Conservation (phyloP, 2,797 vertebrate genomes). For the Coccyzus lansbergi region DNA sequence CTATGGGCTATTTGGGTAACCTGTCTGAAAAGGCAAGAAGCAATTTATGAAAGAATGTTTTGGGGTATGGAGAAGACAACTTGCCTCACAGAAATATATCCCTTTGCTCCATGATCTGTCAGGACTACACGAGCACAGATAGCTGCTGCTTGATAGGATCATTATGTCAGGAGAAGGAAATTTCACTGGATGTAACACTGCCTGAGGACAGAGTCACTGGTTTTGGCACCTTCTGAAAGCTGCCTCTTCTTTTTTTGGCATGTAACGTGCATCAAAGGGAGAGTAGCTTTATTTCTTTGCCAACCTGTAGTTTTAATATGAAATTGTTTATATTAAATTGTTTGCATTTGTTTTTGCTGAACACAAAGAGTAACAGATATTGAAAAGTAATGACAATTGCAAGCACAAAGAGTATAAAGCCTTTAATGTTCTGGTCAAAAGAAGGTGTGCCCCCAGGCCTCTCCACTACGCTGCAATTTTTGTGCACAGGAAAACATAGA, state of each 20-base stretch:
- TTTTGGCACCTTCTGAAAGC: constrained; percentile 9
- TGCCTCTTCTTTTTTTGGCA: background rate
- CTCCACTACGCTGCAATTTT: background rate
- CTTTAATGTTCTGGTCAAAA: background rate
- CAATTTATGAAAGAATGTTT: background rate
- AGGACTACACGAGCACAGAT: background rate
- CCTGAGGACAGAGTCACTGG: background rate
- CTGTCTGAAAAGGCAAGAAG: background rate
- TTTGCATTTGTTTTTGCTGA: background rate
- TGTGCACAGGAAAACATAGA: background rate
- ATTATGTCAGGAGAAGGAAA: background rate
- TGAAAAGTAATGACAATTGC: background rate
- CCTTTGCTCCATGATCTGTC: fast-evolving
- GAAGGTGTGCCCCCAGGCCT: background rate
- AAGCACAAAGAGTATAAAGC: background rate
- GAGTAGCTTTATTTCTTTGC: background rate
- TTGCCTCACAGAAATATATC: background rate
- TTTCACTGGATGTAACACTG: background rate
- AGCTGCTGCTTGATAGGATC: background rate
- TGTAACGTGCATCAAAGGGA: background rate
- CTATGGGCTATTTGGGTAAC: background rate
- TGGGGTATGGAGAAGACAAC: background rate
- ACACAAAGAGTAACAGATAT: background rate
- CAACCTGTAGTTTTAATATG: background rate
- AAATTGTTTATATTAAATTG: background rate